phyloP scores from a whole-genome alignment of 2,113 vertebrate species.

The Ornithorhynchus anatinus region DNA sequence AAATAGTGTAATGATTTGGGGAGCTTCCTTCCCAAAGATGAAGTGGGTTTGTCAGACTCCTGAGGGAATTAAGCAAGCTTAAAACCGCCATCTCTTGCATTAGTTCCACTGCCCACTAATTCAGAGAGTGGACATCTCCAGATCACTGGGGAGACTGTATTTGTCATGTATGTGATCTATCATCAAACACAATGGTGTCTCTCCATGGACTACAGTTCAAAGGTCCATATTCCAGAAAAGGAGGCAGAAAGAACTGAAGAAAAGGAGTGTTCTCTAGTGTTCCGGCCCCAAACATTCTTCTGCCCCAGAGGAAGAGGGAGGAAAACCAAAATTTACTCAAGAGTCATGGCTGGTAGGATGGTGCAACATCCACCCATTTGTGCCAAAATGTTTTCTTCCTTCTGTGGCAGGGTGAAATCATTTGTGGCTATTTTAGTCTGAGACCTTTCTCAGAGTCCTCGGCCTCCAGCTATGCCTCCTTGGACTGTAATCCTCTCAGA shows the following conservation, averaged over 20 bases:
- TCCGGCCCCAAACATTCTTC: neutral
- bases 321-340: neutral
- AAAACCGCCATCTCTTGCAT: no score
- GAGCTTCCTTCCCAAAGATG: no score
- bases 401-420: neutral
- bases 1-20: no score
- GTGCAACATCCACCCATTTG: neutral
- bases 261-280: conserved; percentile 2
- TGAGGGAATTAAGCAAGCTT: no score
- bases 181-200: neutral
- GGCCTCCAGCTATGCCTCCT: neutral
- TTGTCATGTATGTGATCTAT: no score
- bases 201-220: neutral
- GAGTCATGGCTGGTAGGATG: neutral
- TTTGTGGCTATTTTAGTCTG: neutral
- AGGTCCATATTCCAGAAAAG: neutral
- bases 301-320: neutral
- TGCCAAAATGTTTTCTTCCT: neutral
- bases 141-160: no score
- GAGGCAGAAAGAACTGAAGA: neutral
- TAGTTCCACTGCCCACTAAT: no score
- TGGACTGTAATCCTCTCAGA: neutral
- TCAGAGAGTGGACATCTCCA: no score
- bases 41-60: no score
- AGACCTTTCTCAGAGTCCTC: neutral